phyloP scores from a whole-genome alignment of 1,140 invertebrate genomes.

The Drosophila rhopaloa region DNA sequence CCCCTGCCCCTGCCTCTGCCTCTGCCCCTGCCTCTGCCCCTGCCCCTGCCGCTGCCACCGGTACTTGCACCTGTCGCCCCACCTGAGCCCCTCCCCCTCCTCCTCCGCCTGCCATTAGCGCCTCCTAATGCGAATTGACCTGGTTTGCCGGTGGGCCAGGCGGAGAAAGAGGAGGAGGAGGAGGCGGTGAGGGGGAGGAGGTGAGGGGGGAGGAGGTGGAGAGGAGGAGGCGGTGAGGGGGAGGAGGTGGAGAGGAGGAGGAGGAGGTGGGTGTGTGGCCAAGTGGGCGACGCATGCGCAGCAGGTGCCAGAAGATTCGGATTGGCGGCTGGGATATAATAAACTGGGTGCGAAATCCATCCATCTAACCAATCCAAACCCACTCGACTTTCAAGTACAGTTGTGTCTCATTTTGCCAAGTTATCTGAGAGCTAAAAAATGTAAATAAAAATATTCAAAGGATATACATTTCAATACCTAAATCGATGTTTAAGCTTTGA shows the following conservation, averaged over 20 bases:
- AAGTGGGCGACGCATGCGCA: constrained; percentile 16
- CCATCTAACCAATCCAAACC: constrained; percentile 2
- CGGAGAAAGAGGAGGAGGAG: background rate
- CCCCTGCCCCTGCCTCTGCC: too few species aligned
- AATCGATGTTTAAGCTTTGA: too few species aligned
- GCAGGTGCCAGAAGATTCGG: background rate
- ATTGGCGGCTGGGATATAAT: constrained; percentile 12
- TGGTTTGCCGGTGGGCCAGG: constrained; percentile 26
- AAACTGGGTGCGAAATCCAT: background rate
- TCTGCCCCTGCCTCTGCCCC: background rate
- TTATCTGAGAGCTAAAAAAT: too few species aligned
- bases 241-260: background rate
- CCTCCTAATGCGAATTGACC: constrained; percentile 56
- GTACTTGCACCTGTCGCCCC: constrained; percentile 14
- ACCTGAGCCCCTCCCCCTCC: background rate
- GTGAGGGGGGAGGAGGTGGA: background rate
- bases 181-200: background rate
- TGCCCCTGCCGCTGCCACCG: constrained; percentile 2
- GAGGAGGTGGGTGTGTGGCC: background rate
- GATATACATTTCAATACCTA: too few species aligned
- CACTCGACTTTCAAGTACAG: background rate
- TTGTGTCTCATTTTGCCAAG: background rate
- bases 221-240: too few species aligned
- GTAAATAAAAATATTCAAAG: too few species aligned
- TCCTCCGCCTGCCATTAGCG: constrained; percentile 34